These are phyloP conservation scores for Esox masquinongy DNA, from an alignment of 2,797 vertebrate species.

Conservation along the genomic window DNA sequence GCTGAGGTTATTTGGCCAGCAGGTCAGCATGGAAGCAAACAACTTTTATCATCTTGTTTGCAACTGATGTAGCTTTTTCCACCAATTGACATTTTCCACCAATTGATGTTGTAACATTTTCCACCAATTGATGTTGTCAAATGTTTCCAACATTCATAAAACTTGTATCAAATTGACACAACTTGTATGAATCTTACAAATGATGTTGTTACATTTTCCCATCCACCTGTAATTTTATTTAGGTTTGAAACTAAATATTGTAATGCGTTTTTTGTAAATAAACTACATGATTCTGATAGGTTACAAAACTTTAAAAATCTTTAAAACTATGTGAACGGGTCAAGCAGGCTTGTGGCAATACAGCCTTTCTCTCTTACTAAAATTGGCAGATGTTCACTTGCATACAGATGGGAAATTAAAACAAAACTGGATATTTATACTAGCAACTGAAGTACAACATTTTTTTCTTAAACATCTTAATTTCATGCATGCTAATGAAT, in stretches of 20 bases:
- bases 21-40: conserved; percentile 8
- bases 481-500: not conserved
- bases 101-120: no score
- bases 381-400: conserved; percentile 10
- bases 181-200: no score
- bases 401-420: conserved; percentile 6
- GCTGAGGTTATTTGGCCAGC: not conserved
- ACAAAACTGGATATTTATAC: not conserved
- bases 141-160: no score
- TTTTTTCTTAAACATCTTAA: conserved; percentile 12
- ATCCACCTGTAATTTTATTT: not conserved
- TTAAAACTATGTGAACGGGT: not conserved
- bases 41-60: not conserved
- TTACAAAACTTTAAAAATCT: not conserved
- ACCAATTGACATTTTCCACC: no score
- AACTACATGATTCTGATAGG: not conserved
- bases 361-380: conserved; percentile 5
- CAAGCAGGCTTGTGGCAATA: conserved; percentile 7
- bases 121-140: no score
- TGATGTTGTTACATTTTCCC: not conserved
- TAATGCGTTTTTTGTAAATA: not conserved
- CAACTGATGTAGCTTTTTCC: not conserved
- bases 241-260: not conserved
- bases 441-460: not conserved
- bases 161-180: no score